Evolutionary conservation across 2,888 invertebrate species (phyloP).

Genomic region (Tiliacea citrago): DNA sequence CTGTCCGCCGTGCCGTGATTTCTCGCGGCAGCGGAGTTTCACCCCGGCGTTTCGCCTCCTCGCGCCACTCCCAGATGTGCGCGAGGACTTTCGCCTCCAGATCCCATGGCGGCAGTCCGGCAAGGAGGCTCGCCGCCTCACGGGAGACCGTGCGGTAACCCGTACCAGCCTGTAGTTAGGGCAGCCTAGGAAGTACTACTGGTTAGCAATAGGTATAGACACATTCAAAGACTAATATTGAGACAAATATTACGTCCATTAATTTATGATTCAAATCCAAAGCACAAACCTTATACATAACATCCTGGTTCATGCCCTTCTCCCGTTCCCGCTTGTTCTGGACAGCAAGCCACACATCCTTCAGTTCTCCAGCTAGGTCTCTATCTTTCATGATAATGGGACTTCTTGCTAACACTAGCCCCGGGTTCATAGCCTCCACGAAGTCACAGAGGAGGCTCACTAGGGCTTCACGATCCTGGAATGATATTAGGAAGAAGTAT

Average conservation of each 20-base stretch:
- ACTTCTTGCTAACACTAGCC: slow-evolving; percentile 90
- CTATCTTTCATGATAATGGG: slow-evolving; percentile 92
- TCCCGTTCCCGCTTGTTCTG: slow-evolving; percentile 91
- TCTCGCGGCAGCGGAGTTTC: too few relatives aligned
- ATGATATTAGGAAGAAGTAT: slow-evolving; percentile 11
- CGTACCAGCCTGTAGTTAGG: too few relatives aligned
- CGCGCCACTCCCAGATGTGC: too few relatives aligned
- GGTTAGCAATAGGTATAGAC: neutral
- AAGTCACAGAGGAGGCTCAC: slow-evolving; percentile 93
- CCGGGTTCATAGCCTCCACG: slow-evolving; percentile 93
- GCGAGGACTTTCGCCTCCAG: too few relatives aligned
- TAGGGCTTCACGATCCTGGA: slow-evolving; percentile 92
- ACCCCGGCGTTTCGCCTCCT: too few relatives aligned
- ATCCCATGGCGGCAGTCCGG: too few relatives aligned
- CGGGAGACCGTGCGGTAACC: too few relatives aligned
- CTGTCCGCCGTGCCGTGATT: too few relatives aligned
- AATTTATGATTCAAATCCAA: too few relatives aligned
- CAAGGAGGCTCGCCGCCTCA: too few relatives aligned
- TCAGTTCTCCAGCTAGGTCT: slow-evolving; percentile 93
- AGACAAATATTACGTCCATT: too few relatives aligned
- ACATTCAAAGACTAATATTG: neutral
- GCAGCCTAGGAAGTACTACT: neutral
- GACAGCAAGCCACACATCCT: slow-evolving; percentile 94
- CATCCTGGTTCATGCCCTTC: slow-evolving; percentile 85
- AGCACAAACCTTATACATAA: slow-evolving; percentile 86